These are phyloP conservation scores for Bombus waltoni DNA, from an alignment of 1,140 invertebrate genomes.

Conservation along the genomic window DNA sequence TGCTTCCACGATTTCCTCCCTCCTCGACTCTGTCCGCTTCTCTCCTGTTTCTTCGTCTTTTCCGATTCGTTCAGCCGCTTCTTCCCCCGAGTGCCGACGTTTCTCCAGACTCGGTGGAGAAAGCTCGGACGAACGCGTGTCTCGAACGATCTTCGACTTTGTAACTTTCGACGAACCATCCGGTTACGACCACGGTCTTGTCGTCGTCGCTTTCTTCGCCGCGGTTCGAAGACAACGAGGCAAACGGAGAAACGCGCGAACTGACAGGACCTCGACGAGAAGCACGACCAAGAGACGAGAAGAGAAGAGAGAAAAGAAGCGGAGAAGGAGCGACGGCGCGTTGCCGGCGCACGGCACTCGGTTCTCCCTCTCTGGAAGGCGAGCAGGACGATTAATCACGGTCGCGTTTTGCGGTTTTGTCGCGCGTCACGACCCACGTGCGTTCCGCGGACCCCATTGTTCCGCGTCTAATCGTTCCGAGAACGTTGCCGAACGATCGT, in stretches of 20 bases:
- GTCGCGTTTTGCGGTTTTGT: constrained; percentile 70
- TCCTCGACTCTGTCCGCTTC: neutral
- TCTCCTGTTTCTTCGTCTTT: neutral
- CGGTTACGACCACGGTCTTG: neutral
- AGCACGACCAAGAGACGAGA: neutral
- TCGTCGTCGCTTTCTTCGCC: neutral
- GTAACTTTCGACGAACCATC: neutral
- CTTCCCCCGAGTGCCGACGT: neutral
- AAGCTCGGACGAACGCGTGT: neutral
- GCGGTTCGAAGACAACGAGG: neutral
- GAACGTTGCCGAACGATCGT: constrained; percentile 63
- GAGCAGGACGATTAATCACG: constrained; percentile 66
- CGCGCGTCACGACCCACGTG: constrained; percentile 68
- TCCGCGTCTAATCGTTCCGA: constrained; percentile 66
- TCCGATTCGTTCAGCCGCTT: neutral
- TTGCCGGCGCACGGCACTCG: constrained; percentile 41
- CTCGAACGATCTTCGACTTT: neutral
- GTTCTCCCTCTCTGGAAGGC: constrained; percentile 34
- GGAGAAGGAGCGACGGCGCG: constrained; percentile 29
- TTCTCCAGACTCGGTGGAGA: neutral
- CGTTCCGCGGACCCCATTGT: constrained; percentile 67
- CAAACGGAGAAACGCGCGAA: neutral
- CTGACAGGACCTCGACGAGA: neutral
- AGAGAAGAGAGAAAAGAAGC: constrained; percentile 9
- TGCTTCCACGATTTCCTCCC: neutral